A percentile compares a stretch with the other conserved stretches of the same genome.
Evolutionary conservation across 1,140 invertebrate genomes (phyloP).

Genomic region (Nylanderia fulva): DNA sequence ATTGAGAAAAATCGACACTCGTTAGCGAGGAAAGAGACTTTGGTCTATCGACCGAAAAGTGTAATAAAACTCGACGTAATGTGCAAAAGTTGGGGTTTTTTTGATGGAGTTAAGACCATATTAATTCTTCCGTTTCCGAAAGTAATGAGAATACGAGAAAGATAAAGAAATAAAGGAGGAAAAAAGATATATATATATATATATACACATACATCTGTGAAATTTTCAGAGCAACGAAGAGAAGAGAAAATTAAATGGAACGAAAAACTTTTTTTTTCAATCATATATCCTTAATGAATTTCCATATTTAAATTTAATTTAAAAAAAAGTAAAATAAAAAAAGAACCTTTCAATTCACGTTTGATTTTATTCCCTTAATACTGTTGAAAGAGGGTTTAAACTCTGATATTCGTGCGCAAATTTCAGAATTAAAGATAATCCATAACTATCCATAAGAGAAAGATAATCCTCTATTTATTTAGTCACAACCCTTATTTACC

Average conservation of each 20-base stretch:
- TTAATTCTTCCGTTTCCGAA: constrained; percentile 4
- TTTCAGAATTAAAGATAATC: neutral
- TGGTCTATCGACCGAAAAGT: neutral
- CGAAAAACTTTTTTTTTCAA: neutral
- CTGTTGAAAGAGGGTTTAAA: neutral
- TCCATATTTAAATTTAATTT: neutral
- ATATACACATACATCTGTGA: too few species aligned
- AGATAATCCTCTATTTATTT: neutral
- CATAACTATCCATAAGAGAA: neutral
- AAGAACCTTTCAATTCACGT: neutral
- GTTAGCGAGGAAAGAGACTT: constrained; percentile 38
- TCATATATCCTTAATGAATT: neutral
- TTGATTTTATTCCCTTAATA: neutral
- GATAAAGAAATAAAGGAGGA: neutral
- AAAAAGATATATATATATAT: too few species aligned
- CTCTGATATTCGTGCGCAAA: neutral
- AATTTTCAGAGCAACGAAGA: neutral
- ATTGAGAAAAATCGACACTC: constrained; percentile 70
- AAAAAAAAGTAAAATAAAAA: neutral
- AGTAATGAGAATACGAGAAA: constrained; percentile 8
- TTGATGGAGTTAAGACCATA: neutral
- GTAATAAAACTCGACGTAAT: constrained; percentile 52
- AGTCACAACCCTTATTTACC: neutral
- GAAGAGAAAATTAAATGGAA: neutral
- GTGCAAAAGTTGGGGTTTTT: neutral